Base-by-base conservation (phyloP, 2,888 invertebrate genomes). In the Caprella mutica region DNA sequence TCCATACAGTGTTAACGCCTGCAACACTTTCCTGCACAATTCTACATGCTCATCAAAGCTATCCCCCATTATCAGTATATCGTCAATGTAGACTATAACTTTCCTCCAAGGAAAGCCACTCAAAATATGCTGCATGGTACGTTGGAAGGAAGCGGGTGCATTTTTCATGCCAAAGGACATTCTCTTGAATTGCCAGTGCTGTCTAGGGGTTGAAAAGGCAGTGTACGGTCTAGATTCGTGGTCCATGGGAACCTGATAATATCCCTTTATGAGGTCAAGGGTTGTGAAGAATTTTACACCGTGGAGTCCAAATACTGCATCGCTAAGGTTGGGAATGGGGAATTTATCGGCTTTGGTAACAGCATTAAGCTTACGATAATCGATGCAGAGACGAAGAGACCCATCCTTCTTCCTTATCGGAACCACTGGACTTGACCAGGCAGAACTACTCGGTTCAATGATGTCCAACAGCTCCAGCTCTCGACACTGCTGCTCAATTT, bases 291-390 rank as follows among this genome's bases (percentile, higher is more conserved):
- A 30, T 29, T 50, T 50, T 14, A 50, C 50, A 19, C 50, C 50
- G 23, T 30, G 50, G 6, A 50, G 50, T 2, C 50, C 50, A 50
- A 50, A 50, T n/a, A 50, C 50, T 17, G 50, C 29, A 50, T 50
- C 29, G 8, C 17, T 4, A 17, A 30, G 5, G 33, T 50, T 8
- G 2, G 43, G 43, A 23, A 21, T 43, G n/a, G 43, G 43, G 17
- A 43, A 43, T 21, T 43, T 43, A 43, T 43, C 33, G n/a, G n/a
- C 8, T 30, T 33, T 29, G 14, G 50, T 50, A 17, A 50, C 50
- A 23, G 23, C 8, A 30, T 50, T 50, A 8, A 50, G 50, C 27
- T 3, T 14, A 17, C 26, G 3, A 29, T 48, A 48, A 29, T 48
- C 48, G 9, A 48, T 29, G 27, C 48, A 48, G 9, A 48, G 29